phyloP scores from a whole-genome alignment of 2,888 invertebrate species.

The Drosophila melanosoma region DNA sequence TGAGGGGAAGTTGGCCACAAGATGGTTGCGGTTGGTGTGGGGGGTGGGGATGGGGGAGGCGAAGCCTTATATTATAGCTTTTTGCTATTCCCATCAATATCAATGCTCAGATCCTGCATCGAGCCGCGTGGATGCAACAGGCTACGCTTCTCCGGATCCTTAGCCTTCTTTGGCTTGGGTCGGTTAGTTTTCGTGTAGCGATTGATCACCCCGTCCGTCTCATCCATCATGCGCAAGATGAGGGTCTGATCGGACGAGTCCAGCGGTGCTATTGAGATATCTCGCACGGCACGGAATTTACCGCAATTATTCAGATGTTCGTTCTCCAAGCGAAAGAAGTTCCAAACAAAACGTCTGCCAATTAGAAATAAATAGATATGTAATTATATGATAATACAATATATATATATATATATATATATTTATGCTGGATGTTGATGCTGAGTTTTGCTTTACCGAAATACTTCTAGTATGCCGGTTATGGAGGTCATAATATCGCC shows the following conservation, averaged over 20 bases:
- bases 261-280: conserved; percentile 97
- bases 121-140: conserved; percentile 85
- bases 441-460: conserved; percentile 87
- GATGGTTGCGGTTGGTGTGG: background rate
- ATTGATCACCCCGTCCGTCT: conserved; percentile 94
- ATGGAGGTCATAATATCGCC: conserved; percentile 94
- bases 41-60: background rate
- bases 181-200: conserved; percentile 88
- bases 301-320: conserved; percentile 99
- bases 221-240: conserved; percentile 98
- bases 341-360: conserved; percentile 97
- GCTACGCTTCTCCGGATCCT: conserved; percentile 87
- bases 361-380: background rate
- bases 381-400: background rate
- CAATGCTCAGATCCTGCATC: conserved; percentile 82
- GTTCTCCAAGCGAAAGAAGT: conserved; percentile 99
- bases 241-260: conserved; percentile 96
- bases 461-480: conserved; percentile 94
- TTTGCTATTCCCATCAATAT: conserved; percentile 81
- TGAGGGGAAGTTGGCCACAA: conserved; percentile 8
- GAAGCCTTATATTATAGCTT: conserved; percentile 69
- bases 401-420: background rate
- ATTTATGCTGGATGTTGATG: background rate
- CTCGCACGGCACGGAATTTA: conserved; percentile 98
- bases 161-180: conserved; percentile 87